Percentiles rank a stretch among this genome's conserved stretches.
phyloP scores from a whole-genome alignment of 2,888 invertebrate genomes.

The Drosophila picticornis region DNA sequence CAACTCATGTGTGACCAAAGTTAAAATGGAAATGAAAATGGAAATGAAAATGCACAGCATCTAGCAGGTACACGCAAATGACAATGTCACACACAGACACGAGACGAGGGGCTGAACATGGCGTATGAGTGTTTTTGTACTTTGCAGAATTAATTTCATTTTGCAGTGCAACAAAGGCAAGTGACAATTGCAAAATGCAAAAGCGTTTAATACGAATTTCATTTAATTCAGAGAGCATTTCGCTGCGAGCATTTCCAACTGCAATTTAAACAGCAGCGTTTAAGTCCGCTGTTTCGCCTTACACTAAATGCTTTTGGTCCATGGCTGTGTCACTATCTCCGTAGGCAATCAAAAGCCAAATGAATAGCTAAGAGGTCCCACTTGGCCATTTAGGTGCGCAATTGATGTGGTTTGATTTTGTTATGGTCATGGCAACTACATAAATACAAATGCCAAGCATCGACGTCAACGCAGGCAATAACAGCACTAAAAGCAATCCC shows the following conservation, averaged over 20 bases:
- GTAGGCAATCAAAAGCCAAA: conserved; percentile 52
- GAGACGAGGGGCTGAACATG: conserved; percentile 42
- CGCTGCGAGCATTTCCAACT: conserved; percentile 37
- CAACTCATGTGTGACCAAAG: conserved; percentile 79
- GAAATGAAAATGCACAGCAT: conserved; percentile 54
- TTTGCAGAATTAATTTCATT: conserved; percentile 78
- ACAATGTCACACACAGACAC: conserved; percentile 64
- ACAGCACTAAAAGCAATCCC: conserved; percentile 62
- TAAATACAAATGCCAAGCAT: conserved; percentile 67
- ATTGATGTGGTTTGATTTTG: conserved; percentile 82
- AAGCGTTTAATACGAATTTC: conserved; percentile 73
- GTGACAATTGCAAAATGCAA: conserved; percentile 71
- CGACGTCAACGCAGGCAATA: conserved; percentile 40
- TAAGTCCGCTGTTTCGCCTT: neutral
- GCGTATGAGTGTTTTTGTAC: conserved; percentile 70
- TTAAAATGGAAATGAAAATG: conserved; percentile 73
- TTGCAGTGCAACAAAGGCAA: conserved; percentile 56
- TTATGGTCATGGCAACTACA: conserved; percentile 75
- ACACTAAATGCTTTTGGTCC: neutral
- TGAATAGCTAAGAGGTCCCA: conserved; percentile 81
- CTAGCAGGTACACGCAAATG: conserved; percentile 24
- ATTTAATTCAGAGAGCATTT: conserved; percentile 52
- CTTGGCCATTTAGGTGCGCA: conserved; percentile 80
- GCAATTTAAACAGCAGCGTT: conserved; percentile 45
- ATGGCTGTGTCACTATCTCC: conserved; percentile 10